Conservation (phyloP, 2,797 vertebrate genomes). For the Valencia hispanica region DNA sequence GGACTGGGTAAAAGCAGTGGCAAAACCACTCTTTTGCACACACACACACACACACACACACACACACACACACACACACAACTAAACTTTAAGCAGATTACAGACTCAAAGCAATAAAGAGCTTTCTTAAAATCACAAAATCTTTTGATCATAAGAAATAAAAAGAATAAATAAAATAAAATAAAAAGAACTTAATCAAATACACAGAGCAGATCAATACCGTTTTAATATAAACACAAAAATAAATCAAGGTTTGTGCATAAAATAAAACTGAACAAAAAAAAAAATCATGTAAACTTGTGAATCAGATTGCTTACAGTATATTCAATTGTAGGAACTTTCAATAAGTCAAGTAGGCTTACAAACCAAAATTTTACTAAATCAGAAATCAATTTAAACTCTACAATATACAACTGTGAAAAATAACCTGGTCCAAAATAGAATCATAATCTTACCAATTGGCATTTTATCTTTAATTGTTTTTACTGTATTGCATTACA, state of each 20-base stretch:
- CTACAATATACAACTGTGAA: too few relatives aligned
- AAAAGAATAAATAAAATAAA: background rate
- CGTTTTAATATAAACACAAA: background rate
- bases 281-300: background rate
- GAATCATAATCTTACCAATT: too few relatives aligned
- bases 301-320: too few relatives aligned
- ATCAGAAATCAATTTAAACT: too few relatives aligned
- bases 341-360: too few relatives aligned
- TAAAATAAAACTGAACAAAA: background rate
- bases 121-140: background rate
- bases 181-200: too few relatives aligned
- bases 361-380: too few relatives aligned
- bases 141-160: background rate
- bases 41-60: too few relatives aligned
- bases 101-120: background rate
- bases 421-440: too few relatives aligned
- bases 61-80: too few relatives aligned
- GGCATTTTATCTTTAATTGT: background rate
- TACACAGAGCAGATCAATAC: background rate
- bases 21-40: too few relatives aligned
- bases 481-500: background rate
- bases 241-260: background rate
- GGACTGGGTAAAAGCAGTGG: background rate
- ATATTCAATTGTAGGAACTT: too few relatives aligned
- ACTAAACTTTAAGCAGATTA: background rate